These are phyloP conservation scores for Myotis vivesi DNA, from an alignment of 2,797 vertebrate genomes.

Conservation along the genomic window DNA sequence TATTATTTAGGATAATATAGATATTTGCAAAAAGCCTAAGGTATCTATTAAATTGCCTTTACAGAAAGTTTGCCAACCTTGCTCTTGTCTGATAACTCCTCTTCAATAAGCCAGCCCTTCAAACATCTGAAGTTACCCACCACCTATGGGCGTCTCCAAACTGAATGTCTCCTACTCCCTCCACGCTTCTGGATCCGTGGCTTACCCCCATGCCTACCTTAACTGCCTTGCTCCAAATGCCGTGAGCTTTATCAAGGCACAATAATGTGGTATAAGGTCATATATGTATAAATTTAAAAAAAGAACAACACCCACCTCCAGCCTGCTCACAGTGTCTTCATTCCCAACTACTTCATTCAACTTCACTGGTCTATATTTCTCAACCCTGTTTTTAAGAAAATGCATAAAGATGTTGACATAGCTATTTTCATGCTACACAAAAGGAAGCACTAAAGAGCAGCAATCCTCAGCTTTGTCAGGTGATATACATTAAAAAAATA, in stretches of 20 bases:
- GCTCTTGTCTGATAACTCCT: not conserved
- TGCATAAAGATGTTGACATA: not conserved
- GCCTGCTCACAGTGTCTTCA: slow-evolving; percentile 89
- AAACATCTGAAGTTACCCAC: not conserved
- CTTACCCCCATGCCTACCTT: not conserved
- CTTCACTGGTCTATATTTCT: slow-evolving; percentile 94
- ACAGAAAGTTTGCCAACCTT: not conserved
- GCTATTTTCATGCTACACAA: not conserved
- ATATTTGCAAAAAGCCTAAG: not conserved
- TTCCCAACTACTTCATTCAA: slow-evolving; percentile 92
- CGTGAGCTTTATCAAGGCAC: not conserved
- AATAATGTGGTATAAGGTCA: not conserved
- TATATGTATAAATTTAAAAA: too few relatives aligned
- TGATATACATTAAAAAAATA: not conserved
- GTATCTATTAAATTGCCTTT: not conserved
- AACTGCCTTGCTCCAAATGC: not conserved
- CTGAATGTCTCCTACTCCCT: not conserved
- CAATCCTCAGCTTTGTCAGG: not conserved
- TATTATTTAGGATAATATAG: too few relatives aligned
- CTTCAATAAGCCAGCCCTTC: not conserved
- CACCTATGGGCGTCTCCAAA: not conserved
- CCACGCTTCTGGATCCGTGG: not conserved
- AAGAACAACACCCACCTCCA: slow-evolving; percentile 85
- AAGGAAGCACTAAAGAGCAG: not conserved
- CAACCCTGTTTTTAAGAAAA: slow-evolving; percentile 87